Evolutionary conservation across 2,113 vertebrate genomes (phyloP).

Genomic region (Amazona guildingii): DNA sequence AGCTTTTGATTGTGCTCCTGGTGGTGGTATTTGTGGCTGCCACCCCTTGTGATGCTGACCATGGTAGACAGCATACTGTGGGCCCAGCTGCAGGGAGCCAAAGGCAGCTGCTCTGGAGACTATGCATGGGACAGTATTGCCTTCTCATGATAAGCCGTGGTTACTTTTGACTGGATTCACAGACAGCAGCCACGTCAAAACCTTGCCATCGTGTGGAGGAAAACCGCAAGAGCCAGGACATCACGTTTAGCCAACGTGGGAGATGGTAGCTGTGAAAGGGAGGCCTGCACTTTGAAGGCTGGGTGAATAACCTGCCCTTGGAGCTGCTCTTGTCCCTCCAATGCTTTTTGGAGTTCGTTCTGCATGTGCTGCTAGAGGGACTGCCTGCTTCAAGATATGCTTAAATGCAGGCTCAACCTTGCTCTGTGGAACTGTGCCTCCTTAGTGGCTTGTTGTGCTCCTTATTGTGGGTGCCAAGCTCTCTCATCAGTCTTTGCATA

Average conservation of each 20-base stretch:
- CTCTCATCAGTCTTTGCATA: not conserved
- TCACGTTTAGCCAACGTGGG: not conserved
- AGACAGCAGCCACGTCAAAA: not conserved
- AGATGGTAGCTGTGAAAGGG: not conserved
- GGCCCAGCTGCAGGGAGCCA: rapidly evolving
- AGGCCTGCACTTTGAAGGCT: not conserved
- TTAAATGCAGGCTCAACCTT: not conserved
- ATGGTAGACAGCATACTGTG: not conserved
- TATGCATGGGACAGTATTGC: not conserved
- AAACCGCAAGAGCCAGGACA: not conserved
- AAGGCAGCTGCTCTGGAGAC: not conserved
- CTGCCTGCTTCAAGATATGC: not conserved
- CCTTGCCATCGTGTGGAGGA: not conserved
- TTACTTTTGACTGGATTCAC: not conserved
- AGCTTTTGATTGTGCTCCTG: not conserved
- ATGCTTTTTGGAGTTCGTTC: not conserved
- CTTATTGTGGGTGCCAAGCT: not conserved
- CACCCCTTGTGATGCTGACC: not conserved
- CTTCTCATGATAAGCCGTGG: not conserved
- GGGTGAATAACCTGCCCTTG: not conserved
- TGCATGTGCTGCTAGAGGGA: not conserved
- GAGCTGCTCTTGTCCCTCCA: not conserved
- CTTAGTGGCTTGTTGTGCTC: not conserved
- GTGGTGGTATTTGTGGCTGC: not conserved
- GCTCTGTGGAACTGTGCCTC: not conserved